Percentiles rank a stretch among this genome's conserved stretches.
phyloP scores from a whole-genome alignment of 2,888 invertebrate species.

The Melikaiella ostensackeni region DNA sequence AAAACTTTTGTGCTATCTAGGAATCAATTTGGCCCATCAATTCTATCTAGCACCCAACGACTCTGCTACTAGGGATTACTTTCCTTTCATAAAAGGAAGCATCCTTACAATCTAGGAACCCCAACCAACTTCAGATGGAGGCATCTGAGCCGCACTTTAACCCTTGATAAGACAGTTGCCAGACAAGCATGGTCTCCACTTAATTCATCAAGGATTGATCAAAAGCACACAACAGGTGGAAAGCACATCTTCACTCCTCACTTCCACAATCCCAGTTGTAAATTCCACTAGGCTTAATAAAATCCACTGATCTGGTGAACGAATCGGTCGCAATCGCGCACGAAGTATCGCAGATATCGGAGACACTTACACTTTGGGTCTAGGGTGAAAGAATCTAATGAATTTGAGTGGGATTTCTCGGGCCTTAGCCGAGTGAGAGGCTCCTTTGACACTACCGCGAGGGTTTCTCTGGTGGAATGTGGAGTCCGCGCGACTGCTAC shows the following conservation, averaged over 20 bases:
- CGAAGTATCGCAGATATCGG: constrained; percentile 42
- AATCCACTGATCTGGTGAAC: constrained; percentile 43
- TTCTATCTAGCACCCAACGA: too few relatives aligned
- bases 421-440: constrained; percentile 63
- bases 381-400: constrained; percentile 53
- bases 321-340: constrained; percentile 43
- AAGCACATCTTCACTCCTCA: constrained; percentile 13
- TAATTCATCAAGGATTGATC: background rate
- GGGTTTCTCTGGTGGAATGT: constrained; percentile 81
- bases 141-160: background rate
- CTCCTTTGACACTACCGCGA: constrained; percentile 61
- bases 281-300: constrained; percentile 15
- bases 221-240: constrained; percentile 8
- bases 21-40: too few relatives aligned
- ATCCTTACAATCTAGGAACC: background rate
- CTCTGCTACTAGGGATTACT: too few relatives aligned
- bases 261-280: constrained; percentile 19
- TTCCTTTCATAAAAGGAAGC: too few relatives aligned
- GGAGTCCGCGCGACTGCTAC: constrained; percentile 85
- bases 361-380: constrained; percentile 64
- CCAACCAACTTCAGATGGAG: background rate
- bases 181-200: background rate
- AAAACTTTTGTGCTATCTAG: too few relatives aligned
- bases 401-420: constrained; percentile 57
- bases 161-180: background rate